A percentile compares a stretch with the other conserved stretches of the same genome.
These are phyloP conservation scores for Chymomyza caudatula DNA, from an alignment of 2,888 invertebrate species.

Conservation along the genomic window DNA sequence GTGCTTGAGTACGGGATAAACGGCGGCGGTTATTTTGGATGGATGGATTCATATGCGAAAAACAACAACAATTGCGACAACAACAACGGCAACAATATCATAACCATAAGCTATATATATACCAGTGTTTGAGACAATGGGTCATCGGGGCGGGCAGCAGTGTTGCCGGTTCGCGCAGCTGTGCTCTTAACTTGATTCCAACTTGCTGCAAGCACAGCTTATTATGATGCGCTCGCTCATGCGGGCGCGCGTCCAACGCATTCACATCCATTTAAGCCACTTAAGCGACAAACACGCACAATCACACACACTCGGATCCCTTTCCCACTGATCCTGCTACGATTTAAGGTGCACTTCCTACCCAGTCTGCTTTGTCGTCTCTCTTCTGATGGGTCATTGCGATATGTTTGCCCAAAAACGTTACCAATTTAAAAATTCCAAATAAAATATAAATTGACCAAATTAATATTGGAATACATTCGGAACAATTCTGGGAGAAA, in stretches of 20 bases:
- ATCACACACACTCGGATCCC: not conserved
- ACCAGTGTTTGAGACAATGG: constrained; percentile 37
- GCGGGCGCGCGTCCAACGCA: not conserved
- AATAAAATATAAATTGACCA: constrained; percentile 78
- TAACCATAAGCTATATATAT: constrained; percentile 61
- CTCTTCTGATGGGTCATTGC: constrained; percentile 54
- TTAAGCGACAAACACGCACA: constrained; percentile 36
- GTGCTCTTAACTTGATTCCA: too few relatives aligned
- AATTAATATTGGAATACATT: constrained; percentile 77
- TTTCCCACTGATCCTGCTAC: constrained; percentile 2
- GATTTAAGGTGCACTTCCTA: not conserved
- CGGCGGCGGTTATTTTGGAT: constrained; percentile 30
- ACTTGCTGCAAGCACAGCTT: too few relatives aligned
- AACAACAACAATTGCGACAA: constrained; percentile 17
- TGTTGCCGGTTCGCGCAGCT: too few relatives aligned
- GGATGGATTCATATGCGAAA: constrained; percentile 61
- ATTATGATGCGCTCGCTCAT: not conserved
- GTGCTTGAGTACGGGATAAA: constrained; percentile 1
- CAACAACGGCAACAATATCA: constrained; percentile 60
- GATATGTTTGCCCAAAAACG: constrained; percentile 61
- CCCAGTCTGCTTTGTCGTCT: not conserved
- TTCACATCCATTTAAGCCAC: constrained; percentile 62
- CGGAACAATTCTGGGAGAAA: constrained; percentile 77
- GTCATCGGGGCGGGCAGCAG: not conserved
- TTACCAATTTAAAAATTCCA: constrained; percentile 78